Evolutionary conservation across 2,113 vertebrate species (phyloP), one percentile per base, ranked within the genome.

Genomic region (Mola mola): DNA sequence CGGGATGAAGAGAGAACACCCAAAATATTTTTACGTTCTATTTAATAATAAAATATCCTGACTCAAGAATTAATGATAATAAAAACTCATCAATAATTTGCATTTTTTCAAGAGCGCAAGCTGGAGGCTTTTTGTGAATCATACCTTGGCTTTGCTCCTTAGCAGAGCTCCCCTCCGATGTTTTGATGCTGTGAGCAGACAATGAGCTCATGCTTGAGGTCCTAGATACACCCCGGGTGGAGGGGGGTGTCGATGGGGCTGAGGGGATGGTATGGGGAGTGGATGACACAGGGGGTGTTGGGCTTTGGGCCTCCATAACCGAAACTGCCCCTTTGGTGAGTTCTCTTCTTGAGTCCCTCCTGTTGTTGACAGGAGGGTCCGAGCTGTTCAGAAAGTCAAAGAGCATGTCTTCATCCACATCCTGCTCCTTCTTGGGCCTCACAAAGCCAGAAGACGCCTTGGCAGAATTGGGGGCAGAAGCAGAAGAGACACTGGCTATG

Each of bases 331-430:
- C 64, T 74, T 87, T 94, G 57, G 66, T 72, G 24, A 75, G 87
- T 25, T 97, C 96, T 68, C 88, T 93, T 76, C 89, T 95, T 29
- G 91, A 79, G 41, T 97, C 95, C 53, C 90, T 88, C 74, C 83
- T 93, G 62, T 89, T 94, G 1, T 86, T 84, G 21, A 91, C 90
- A 1, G 94, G 92, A 31, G 95, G 95, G 43, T 98, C 95, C 0
- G 96, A 94, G 79, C 97, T 99, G 82, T 99, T 99, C 55, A 99
- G 93, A 90, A 99, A 99, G 88, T 99, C 94, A 91, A 99, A 99
- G 0, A 99, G 92, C 69, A 95, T 87, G 64, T 99, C 96, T 44
- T 99, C 97, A n/a, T 96, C 91, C 51, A 97, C 94, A 63, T 98
- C 95, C 4, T 92, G 92, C 51, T 87, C 82, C 68, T 95, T 98